Evolutionary conservation across 2,797 vertebrate genomes (phyloP).

Genomic region (Mastacembelus armatus): DNA sequence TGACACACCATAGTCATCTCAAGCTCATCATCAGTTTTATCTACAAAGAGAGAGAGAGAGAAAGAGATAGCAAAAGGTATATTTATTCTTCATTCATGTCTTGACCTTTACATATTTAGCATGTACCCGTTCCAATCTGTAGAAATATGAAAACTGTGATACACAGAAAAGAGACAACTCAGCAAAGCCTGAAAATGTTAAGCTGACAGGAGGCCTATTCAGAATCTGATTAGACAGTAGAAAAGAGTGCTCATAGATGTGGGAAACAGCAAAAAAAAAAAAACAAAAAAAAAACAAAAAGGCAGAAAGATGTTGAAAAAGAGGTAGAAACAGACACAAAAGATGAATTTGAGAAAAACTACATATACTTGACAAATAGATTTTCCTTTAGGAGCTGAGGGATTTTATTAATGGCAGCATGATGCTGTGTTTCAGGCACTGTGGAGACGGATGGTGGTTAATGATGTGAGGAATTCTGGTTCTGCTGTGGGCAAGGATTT

Average conservation of each 20-base stretch:
- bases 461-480: slow-evolving; percentile 49
- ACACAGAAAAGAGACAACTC: slow-evolving; percentile 21
- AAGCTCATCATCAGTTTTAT: slow-evolving; percentile 94
- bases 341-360: slow-evolving; percentile 16
- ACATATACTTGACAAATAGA: slow-evolving; percentile 43
- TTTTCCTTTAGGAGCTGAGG: slow-evolving; percentile 29
- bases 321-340: slow-evolving; percentile 8
- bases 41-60: slow-evolving; percentile 67
- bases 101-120: background rate
- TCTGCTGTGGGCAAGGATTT: slow-evolving; percentile 45
- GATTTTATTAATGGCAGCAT: slow-evolving; percentile 53
- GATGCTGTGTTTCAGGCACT: slow-evolving; percentile 18
- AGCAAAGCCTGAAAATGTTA: slow-evolving; percentile 26
- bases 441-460: slow-evolving; percentile 54
- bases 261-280: slow-evolving; percentile 18
- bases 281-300: no score
- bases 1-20: slow-evolving; percentile 95
- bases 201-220: slow-evolving; percentile 12
- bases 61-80: background rate
- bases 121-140: background rate
- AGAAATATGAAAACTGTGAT: slow-evolving; percentile 2
- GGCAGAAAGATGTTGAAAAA: background rate
- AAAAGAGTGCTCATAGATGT: slow-evolving; percentile 20
- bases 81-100: background rate
- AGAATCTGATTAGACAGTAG: slow-evolving; percentile 38